These are phyloP conservation scores for Drosophila gaucha DNA, from an alignment of 2,888 invertebrate genomes.

Conservation along the genomic window DNA sequence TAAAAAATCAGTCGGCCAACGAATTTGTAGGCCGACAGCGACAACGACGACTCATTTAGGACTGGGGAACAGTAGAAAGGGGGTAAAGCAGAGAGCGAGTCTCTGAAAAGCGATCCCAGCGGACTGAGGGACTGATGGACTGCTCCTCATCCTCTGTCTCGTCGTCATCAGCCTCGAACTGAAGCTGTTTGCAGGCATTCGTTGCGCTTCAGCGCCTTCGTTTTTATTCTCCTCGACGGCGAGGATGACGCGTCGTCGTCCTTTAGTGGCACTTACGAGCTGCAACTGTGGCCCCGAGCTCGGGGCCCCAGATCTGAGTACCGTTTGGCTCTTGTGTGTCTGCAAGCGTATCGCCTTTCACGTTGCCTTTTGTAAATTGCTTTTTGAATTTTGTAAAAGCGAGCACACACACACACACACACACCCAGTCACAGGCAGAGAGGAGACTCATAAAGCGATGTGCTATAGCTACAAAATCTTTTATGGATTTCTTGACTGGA, in stretches of 20 bases:
- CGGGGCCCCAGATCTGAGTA: slow-evolving; percentile 39
- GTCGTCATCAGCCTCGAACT: slow-evolving; percentile 19
- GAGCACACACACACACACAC: slow-evolving; percentile 40
- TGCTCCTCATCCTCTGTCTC: slow-evolving; percentile 26
- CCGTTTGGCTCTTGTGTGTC: slow-evolving; percentile 41
- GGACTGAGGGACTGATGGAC: slow-evolving; percentile 29
- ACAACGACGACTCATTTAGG: slow-evolving; percentile 68
- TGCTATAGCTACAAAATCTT: slow-evolving; percentile 73
- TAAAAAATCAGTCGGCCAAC: slow-evolving; percentile 56
- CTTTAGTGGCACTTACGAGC: slow-evolving; percentile 74
- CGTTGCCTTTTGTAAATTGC: slow-evolving; percentile 80
- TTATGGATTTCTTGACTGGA: slow-evolving; percentile 76
- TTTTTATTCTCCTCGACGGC: slow-evolving; percentile 33
- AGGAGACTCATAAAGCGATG: slow-evolving; percentile 69
- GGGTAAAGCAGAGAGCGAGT: slow-evolving; percentile 2
- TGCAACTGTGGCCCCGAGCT: slow-evolving; percentile 44
- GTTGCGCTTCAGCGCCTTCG: slow-evolving; percentile 56
- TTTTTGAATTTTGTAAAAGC: slow-evolving; percentile 80
- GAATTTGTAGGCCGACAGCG: slow-evolving; percentile 56
- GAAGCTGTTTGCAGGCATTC: slow-evolving; percentile 44
- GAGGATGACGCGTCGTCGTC: slow-evolving; percentile 47
- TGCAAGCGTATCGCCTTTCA: slow-evolving; percentile 74
- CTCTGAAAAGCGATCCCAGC: slow-evolving; percentile 51
- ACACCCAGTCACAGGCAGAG: slow-evolving; percentile 22
- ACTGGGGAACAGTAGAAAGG: slow-evolving; percentile 4